These are phyloP conservation scores for Spisula subtruncata DNA, from an alignment of 2,888 invertebrate genomes.

Conservation along the genomic window DNA sequence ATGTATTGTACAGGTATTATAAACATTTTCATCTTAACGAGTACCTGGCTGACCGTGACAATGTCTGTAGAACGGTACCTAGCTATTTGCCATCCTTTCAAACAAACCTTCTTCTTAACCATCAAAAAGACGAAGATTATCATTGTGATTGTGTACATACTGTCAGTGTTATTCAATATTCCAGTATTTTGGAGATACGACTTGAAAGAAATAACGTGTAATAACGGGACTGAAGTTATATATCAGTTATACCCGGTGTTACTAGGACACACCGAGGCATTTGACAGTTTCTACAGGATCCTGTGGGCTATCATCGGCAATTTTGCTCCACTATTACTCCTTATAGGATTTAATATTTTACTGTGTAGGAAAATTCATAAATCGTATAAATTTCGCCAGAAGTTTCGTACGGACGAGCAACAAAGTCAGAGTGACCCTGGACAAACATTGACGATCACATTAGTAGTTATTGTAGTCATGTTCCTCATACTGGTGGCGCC, in stretches of 20 bases:
- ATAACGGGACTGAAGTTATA: conserved; percentile 62
- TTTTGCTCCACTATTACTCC: conserved; percentile 82
- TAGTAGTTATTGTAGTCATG: conserved; percentile 86
- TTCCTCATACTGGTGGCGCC: conserved; percentile 86
- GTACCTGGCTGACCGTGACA: conserved; percentile 93
- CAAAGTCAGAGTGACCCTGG: conserved; percentile 78
- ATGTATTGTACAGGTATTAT: conserved; percentile 83
- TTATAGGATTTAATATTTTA: conserved; percentile 84
- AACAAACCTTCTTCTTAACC: conserved; percentile 91
- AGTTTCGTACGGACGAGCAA: conserved; percentile 74
- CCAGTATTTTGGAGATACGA: conserved; percentile 88
- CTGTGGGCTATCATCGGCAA: conserved; percentile 84
- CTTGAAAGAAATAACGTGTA: conserved; percentile 64
- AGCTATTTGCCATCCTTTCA: conserved; percentile 92
- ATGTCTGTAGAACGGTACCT: conserved; percentile 93
- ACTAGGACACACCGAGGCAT: conserved; percentile 72
- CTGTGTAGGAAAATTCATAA: conserved; percentile 84
- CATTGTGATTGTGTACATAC: conserved; percentile 90
- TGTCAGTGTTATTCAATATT: conserved; percentile 91
- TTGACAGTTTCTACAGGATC: conserved; percentile 80
- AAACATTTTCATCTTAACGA: conserved; percentile 90
- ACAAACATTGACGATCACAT: conserved; percentile 84
- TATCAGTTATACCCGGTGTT: conserved; percentile 73
- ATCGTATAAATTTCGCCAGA: conserved; percentile 81
- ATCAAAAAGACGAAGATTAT: conserved; percentile 89